A percentile compares a stretch with the other conserved stretches of the same genome.
Evolutionary conservation across 1,140 invertebrate species (phyloP).

Genomic region (Drosophila ercepeae): DNA sequence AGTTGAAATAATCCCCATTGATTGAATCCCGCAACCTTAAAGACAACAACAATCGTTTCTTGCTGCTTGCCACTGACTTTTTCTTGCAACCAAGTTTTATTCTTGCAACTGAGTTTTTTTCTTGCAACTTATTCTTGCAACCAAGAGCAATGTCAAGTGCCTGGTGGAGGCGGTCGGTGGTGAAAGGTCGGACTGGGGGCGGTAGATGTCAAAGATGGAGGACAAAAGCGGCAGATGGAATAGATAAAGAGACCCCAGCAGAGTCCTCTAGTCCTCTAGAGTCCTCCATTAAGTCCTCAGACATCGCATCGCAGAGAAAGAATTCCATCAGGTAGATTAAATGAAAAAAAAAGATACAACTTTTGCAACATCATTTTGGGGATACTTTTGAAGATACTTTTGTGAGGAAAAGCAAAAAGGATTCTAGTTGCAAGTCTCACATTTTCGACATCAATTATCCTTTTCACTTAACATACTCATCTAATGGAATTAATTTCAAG

Average conservation of each 20-base stretch:
- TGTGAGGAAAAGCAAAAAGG: no score
- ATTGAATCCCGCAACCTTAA: slow-evolving; percentile 36
- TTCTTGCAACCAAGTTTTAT: no score
- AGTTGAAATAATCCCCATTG: slow-evolving; percentile 71
- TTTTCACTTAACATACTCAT: not conserved
- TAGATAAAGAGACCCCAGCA: slow-evolving; percentile 3
- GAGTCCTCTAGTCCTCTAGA: slow-evolving; percentile 22
- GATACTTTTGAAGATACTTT: no score
- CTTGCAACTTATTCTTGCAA: no score
- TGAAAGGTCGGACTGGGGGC: not conserved
- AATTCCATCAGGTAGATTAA: not conserved
- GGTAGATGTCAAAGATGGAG: not conserved
- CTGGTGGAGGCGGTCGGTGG: not conserved
- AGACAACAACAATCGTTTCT: no score
- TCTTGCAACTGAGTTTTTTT: no score
- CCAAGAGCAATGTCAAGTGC: slow-evolving; percentile 37
- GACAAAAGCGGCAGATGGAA: slow-evolving; percentile 32
- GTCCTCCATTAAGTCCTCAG: slow-evolving; percentile 33
- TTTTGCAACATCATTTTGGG: no score
- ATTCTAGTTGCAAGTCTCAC: no score
- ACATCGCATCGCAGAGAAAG: slow-evolving; percentile 20
- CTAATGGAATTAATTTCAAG: not conserved
- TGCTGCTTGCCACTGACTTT: no score
- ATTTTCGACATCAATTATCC: no score
- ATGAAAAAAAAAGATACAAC: not conserved